These are phyloP conservation scores for Cebus imitator DNA, from an alignment of 2,113 vertebrate genomes.

Conservation along the genomic window DNA sequence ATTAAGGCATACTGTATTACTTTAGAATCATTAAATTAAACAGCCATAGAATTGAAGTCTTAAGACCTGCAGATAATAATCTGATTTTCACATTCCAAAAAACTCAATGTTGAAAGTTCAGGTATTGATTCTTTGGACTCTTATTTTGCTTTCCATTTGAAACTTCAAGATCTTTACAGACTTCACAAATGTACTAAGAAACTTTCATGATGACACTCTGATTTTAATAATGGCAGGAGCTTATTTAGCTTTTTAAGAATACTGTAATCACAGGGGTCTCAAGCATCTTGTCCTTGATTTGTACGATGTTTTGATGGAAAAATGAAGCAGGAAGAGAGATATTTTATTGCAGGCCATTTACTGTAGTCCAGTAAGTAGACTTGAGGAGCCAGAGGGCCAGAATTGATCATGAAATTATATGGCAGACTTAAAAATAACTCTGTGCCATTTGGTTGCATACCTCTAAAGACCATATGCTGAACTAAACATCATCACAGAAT, in stretches of 20 bases:
- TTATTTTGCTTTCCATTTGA: conserved; percentile 41
- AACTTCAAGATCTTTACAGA: background rate
- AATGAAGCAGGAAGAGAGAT: background rate
- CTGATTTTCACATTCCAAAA: background rate
- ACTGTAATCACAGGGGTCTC: background rate
- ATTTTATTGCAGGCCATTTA: background rate
- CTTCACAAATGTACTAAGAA: background rate
- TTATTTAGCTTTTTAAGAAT: background rate
- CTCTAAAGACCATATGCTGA: background rate
- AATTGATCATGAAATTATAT: background rate
- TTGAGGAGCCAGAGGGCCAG: background rate
- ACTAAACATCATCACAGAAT: background rate
- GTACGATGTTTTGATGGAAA: background rate
- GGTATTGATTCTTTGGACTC: background rate
- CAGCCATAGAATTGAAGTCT: background rate
- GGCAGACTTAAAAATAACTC: background rate
- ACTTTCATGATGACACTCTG: background rate
- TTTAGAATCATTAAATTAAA: conserved; percentile 31
- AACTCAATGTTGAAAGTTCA: background rate
- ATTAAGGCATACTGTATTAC: background rate
- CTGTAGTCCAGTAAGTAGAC: background rate
- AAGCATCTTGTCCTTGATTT: background rate
- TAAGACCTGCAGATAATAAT: background rate
- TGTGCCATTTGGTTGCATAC: background rate
- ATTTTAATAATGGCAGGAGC: background rate